phyloP scores from a whole-genome alignment of 2,113 vertebrate genomes.

The Chrysemys picta region DNA sequence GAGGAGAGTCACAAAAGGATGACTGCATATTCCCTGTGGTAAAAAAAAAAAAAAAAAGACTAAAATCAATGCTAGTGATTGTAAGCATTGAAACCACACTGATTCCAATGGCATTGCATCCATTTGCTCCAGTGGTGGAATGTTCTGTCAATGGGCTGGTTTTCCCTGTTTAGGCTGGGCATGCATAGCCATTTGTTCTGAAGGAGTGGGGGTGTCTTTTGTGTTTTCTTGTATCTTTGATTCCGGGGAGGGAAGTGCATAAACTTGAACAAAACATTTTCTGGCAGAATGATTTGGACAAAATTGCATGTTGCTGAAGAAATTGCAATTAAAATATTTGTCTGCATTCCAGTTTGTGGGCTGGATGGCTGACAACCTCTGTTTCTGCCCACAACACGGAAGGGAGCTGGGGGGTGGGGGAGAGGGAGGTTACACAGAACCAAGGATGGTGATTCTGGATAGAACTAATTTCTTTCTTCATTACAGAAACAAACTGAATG shows the following conservation, averaged over 20 bases:
- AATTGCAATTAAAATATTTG: neutral
- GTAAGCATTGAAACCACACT: neutral
- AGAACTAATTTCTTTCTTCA: neutral
- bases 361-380: neutral
- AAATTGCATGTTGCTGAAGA: neutral
- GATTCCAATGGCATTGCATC: accelerated
- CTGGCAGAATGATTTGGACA: neutral
- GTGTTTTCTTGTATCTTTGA: neutral
- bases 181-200: neutral
- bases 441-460: neutral
- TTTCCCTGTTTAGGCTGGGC: neutral
- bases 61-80: neutral
- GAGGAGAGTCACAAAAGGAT: neutral
- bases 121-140: neutral
- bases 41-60: neutral
- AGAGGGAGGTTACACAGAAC: accelerated
- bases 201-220: neutral
- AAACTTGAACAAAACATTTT: neutral
- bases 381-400: neutral
- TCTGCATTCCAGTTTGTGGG: accelerated
- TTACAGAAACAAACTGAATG: neutral
- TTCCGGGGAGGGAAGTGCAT: neutral
- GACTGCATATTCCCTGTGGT: neutral
- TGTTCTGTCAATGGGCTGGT: neutral
- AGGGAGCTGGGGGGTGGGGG: too few relatives aligned